Conservation (phyloP, 2,113 vertebrate species). For the Ammodytes marinus region DNA sequence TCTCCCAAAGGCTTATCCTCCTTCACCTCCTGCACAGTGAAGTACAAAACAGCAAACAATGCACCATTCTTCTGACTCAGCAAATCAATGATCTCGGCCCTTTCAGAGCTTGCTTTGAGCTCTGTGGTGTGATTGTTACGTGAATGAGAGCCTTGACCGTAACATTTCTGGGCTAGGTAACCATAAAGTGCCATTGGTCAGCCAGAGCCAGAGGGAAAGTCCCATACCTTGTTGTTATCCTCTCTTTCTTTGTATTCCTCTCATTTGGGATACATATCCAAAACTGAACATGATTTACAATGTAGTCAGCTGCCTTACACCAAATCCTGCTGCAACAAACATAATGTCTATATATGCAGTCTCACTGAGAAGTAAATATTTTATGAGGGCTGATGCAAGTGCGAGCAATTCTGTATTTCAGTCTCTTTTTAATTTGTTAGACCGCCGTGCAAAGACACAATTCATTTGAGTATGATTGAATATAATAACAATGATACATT, state of each 20-base stretch:
- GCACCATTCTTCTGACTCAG: slow-evolving; percentile 46
- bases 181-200: not conserved
- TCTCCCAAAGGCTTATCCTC: not conserved
- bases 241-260: not conserved
- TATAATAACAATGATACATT: slow-evolving; percentile 43
- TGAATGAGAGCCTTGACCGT: not conserved
- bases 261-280: not conserved
- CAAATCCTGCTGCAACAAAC: slow-evolving; percentile 1
- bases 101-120: not conserved
- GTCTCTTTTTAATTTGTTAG: slow-evolving; percentile 32
- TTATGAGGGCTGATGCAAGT: slow-evolving; percentile 40
- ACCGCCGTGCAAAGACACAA: slow-evolving; percentile 20
- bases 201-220: slow-evolving; percentile 9
- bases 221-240: not conserved
- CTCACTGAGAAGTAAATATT: slow-evolving; percentile 17
- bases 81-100: slow-evolving; percentile 4
- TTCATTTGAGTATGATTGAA: slow-evolving; percentile 25
- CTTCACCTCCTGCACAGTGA: not conserved
- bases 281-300: not conserved
- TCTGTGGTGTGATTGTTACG: not conserved
- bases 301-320: not conserved
- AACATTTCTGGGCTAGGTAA: slow-evolving; percentile 1
- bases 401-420: slow-evolving; percentile 16
- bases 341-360: not conserved
- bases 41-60: slow-evolving; percentile 40